Conservation (phyloP, 2,888 invertebrate species). For the Rhamphomyia laevipes region DNA sequence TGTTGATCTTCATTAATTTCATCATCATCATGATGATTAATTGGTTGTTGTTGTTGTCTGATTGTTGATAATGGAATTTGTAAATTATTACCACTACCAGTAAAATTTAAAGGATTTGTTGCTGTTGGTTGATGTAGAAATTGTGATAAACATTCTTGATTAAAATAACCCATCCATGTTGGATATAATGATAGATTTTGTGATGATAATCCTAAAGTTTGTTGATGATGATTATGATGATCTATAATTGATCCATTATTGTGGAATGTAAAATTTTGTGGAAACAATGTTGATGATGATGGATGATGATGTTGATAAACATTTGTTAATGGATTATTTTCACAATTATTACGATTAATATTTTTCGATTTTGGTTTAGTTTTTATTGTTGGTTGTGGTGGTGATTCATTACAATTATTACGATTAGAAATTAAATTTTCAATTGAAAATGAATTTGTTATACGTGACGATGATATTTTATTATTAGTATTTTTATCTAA, state of each 20-base stretch:
- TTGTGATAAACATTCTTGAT: slow-evolving; percentile 34
- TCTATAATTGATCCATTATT: background rate
- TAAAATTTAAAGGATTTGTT: slow-evolving; percentile 10
- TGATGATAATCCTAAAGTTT: background rate
- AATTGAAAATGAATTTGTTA: slow-evolving; percentile 37
- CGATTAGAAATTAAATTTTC: slow-evolving; percentile 35
- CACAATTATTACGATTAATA: background rate
- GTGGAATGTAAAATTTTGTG: background rate
- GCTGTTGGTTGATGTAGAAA: slow-evolving; percentile 25
- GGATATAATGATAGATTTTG: slow-evolving; percentile 25
- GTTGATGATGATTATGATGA: slow-evolving; percentile 11
- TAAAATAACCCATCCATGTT: slow-evolving; percentile 37
- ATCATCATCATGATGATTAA: slow-evolving; percentile 4
- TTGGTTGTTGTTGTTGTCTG: slow-evolving; percentile 5
- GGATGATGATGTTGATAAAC: background rate
- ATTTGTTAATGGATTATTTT: background rate
- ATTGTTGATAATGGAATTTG: slow-evolving; percentile 10
- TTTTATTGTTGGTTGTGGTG: background rate
- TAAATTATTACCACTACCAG: slow-evolving; percentile 22
- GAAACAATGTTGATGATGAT: background rate
- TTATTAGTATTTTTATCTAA: too few species aligned
- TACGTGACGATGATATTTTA: slow-evolving; percentile 21
- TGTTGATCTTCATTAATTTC: slow-evolving; percentile 4
- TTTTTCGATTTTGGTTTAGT: background rate
- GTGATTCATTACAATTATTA: background rate